phyloP scores from a whole-genome alignment of 2,797 vertebrate genomes.

The Coregonus suidteri region DNA sequence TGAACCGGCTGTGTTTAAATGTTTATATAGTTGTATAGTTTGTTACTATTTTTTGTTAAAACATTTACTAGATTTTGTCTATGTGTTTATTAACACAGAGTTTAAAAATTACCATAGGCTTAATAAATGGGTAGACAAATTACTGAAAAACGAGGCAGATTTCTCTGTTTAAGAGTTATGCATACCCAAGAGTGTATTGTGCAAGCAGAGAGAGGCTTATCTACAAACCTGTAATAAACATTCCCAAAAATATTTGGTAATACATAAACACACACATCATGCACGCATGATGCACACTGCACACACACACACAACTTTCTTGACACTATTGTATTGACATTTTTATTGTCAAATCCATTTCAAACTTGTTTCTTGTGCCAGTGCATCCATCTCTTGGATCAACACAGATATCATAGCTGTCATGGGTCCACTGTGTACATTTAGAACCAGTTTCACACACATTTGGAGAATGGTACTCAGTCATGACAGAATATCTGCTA shows the following conservation, averaged over 20 bases:
- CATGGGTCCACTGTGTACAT: slow-evolving; percentile 28
- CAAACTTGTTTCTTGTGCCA: slow-evolving; percentile 4
- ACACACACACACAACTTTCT: slow-evolving; percentile 18
- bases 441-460: slow-evolving; percentile 46
- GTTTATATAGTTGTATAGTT: slow-evolving; percentile 76
- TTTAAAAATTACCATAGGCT: slow-evolving; percentile 67
- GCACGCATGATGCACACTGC: slow-evolving; percentile 12
- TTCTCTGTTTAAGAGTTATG: slow-evolving; percentile 52
- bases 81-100: slow-evolving; percentile 76
- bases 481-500: slow-evolving; percentile 36
- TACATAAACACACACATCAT: neutral
- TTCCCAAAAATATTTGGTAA: neutral
- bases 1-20: slow-evolving; percentile 54
- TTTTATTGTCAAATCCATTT: neutral
- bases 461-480: slow-evolving; percentile 64
- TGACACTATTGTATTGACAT: neutral
- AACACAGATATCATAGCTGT: slow-evolving; percentile 19
- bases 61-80: slow-evolving; percentile 70
- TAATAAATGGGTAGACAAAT: slow-evolving; percentile 61
- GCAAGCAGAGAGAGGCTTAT: neutral
- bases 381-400: slow-evolving; percentile 24
- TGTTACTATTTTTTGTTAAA: slow-evolving; percentile 71
- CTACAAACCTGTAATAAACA: slow-evolving; percentile 3
- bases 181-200: slow-evolving; percentile 17
- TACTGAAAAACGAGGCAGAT: slow-evolving; percentile 50